phyloP scores from a whole-genome alignment of 2,888 invertebrate species.

The Sinopyrophorus schimmeli region DNA sequence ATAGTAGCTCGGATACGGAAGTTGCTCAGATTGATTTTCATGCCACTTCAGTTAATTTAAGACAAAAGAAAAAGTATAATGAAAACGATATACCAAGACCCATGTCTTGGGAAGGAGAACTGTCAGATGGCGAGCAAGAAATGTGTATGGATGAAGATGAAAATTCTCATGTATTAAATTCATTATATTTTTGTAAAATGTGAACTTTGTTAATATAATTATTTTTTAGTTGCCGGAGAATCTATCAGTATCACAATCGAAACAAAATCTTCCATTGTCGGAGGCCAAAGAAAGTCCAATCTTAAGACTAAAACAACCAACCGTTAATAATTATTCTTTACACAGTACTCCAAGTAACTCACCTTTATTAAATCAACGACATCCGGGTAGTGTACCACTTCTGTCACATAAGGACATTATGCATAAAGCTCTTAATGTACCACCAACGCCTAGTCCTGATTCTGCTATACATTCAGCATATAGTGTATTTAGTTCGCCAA shows the following conservation, averaged over 20 bases:
- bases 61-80: constrained; percentile 49
- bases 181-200: neutral
- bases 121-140: constrained; percentile 78
- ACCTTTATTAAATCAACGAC: constrained; percentile 67
- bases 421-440: constrained; percentile 64
- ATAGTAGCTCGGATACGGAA: constrained; percentile 77
- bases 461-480: constrained; percentile 90
- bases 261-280: constrained; percentile 39
- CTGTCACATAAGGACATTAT: constrained; percentile 52
- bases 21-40: constrained; percentile 78
- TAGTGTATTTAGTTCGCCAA: constrained; percentile 80
- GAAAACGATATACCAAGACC: constrained; percentile 65
- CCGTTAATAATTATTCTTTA: constrained; percentile 63
- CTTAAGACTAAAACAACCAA: constrained; percentile 56
- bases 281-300: constrained; percentile 56
- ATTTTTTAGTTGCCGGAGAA: constrained; percentile 50
- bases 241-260: constrained; percentile 45
- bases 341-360: constrained; percentile 70
- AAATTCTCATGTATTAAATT: constrained; percentile 31
- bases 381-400: constrained; percentile 49
- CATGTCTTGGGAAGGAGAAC: constrained; percentile 94
- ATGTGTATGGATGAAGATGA: constrained; percentile 50
- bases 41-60: constrained; percentile 47
- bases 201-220: constrained; percentile 14
- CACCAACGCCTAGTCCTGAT: constrained; percentile 84